phyloP scores from a whole-genome alignment of 2,888 invertebrate genomes.

The Cantharis nigra region DNA sequence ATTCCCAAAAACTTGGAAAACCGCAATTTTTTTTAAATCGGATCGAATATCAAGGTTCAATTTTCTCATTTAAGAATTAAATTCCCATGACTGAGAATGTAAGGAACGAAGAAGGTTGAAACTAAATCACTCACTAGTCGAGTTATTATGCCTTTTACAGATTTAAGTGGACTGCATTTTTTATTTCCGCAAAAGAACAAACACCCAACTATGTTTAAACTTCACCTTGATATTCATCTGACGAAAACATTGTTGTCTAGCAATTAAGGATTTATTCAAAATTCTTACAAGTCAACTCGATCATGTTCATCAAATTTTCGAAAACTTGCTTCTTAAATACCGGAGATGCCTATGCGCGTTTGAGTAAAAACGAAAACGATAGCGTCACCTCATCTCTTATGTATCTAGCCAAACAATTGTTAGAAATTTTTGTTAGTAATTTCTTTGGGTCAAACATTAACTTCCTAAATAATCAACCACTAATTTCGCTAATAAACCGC shows the following conservation, averaged over 20 bases:
- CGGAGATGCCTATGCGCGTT: too few relatives aligned
- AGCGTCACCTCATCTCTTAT: too few relatives aligned
- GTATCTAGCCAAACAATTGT: too few relatives aligned
- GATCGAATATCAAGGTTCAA: conserved; percentile 12
- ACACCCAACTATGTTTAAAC: conserved; percentile 21
- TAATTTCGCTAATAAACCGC: too few relatives aligned
- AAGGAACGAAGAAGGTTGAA: conserved; percentile 36
- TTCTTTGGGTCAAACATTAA: too few relatives aligned
- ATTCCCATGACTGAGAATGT: conserved; percentile 46
- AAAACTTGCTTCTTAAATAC: too few relatives aligned
- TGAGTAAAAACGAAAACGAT: too few relatives aligned
- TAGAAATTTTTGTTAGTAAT: too few relatives aligned
- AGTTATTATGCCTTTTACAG: conserved; percentile 44
- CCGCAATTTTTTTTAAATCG: conserved; percentile 11
- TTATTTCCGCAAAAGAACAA: conserved; percentile 24
- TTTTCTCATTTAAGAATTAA: conserved; percentile 39
- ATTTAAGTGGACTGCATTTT: conserved; percentile 26
- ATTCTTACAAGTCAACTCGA: background rate
- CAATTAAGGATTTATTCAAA: background rate
- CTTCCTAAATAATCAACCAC: too few relatives aligned
- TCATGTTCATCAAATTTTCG: too few relatives aligned
- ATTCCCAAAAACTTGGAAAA: background rate
- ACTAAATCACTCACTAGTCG: conserved; percentile 41
- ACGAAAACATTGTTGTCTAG: background rate
- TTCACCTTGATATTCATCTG: conserved; percentile 8